Conservation (phyloP, 2,888 invertebrate genomes). For the Meghimatium bilineatum region DNA sequence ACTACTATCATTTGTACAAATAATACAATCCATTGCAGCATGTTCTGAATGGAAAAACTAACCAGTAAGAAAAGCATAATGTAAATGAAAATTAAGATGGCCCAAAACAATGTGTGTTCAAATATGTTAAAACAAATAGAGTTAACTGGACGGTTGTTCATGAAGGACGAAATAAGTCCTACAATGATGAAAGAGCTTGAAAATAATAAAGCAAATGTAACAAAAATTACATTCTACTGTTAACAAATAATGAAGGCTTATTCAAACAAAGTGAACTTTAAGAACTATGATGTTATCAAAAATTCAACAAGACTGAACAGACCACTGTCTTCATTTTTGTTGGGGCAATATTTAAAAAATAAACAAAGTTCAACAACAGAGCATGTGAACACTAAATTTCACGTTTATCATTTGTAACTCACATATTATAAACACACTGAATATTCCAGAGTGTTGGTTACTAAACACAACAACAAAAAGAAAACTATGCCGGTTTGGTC, state of each 20-base stretch:
- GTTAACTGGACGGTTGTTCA: conserved; percentile 43
- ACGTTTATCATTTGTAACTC: too few species aligned
- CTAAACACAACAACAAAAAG: too few species aligned
- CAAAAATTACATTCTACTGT: neutral
- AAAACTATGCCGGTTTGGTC: too few species aligned
- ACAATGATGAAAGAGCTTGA: conserved; percentile 36
- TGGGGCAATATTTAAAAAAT: neutral
- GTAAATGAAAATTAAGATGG: neutral
- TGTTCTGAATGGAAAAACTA: neutral
- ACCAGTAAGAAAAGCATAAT: neutral
- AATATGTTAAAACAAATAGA: conserved; percentile 34
- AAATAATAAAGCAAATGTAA: conserved; percentile 19
- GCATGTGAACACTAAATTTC: too few species aligned
- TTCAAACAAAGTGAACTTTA: too few species aligned
- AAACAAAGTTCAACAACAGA: too few species aligned
- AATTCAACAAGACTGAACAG: too few species aligned
- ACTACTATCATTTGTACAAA: neutral
- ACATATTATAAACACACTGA: too few species aligned
- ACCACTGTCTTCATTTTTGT: too few species aligned
- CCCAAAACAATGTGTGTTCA: neutral
- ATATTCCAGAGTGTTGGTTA: too few species aligned
- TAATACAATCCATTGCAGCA: neutral
- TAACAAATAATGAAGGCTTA: neutral
- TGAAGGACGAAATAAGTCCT: conserved; percentile 35
- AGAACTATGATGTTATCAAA: too few species aligned